Evolutionary conservation across 2,888 invertebrate species (phyloP), one percentile per base, ranked within the genome.

Genomic region (Lobophora halterata): DNA sequence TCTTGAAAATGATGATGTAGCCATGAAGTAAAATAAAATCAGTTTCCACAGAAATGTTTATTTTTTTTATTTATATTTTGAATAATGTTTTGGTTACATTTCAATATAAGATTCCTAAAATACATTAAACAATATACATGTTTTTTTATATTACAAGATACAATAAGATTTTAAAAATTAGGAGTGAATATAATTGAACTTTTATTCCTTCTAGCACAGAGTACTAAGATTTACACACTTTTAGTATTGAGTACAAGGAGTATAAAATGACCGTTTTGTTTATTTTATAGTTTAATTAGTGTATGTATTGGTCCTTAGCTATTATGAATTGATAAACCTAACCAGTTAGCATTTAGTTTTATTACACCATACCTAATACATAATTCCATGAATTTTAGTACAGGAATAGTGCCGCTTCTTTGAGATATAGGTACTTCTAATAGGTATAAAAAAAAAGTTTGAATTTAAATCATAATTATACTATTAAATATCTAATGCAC

Each of bases 41-140:
- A 40, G 36, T 50, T 55, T 72, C 66, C 77, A 80, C 80, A 82
- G 79, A 79, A 81, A 77, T 53, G 48, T 48, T 80, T 82, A 72
- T 73, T 79, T 78, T n/a, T 73, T 78, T 71, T 37, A 69, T 76
- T 77, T 70, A 73, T 79, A 79, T 72, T 80, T 82, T 86, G 83
- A 82, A 87, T 86, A 86, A 77, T 78, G 79, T 83, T 87, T 85
- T 85, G 87, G 85, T 87, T 86, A 86, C 79, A 86, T 78, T 83
- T 79, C 71, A 74, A 77, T 72, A 77, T 82, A 82, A 70, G 58
- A 48, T 51, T 31, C 76, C 80, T 83, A 81, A 78, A 79, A 78
- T 81, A 82, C 75, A 59, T 71, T 71, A 74, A 81, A 81, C 77
- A 85, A 82, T 82, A 83, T 85, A 85, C 81, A 82, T 85, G 83